phyloP scores from a whole-genome alignment of 2,888 invertebrate species.

The Metopia argyrocephala region DNA sequence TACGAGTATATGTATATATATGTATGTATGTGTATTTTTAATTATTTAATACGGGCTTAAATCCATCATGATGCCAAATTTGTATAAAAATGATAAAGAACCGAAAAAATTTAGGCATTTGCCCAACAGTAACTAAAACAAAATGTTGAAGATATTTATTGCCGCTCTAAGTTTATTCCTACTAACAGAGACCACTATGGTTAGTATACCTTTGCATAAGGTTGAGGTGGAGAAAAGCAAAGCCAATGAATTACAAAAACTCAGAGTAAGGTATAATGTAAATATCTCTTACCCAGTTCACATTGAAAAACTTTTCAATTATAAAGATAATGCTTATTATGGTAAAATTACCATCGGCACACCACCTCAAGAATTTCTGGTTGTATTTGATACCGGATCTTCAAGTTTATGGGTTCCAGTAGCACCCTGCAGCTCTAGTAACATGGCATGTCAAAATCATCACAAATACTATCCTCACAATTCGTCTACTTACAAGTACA shows the following conservation, averaged over 20 bases:
- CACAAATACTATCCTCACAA: slow-evolving; percentile 93
- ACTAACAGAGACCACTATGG: slow-evolving; percentile 52
- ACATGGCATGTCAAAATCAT: slow-evolving; percentile 96
- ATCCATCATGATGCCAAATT: no score
- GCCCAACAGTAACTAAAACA: no score
- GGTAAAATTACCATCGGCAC: slow-evolving; percentile 87
- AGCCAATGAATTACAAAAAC: slow-evolving; percentile 39
- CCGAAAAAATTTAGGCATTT: no score
- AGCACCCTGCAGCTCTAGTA: slow-evolving; percentile 92
- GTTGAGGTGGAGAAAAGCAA: slow-evolving; percentile 24
- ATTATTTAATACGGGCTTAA: no score
- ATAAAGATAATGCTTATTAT: slow-evolving; percentile 60
- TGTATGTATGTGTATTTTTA: no score
- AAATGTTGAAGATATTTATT: slow-evolving; percentile 77
- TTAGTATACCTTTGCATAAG: slow-evolving; percentile 53
- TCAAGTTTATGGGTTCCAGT: slow-evolving; percentile 99
- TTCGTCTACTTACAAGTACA: slow-evolving; percentile 89
- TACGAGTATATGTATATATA: no score
- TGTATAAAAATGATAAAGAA: no score
- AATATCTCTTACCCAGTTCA: neutral
- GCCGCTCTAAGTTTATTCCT: slow-evolving; percentile 43
- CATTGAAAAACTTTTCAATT: neutral
- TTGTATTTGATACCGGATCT: slow-evolving; percentile 92
- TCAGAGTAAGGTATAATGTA: slow-evolving; percentile 58
- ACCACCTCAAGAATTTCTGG: slow-evolving; percentile 93